Base-by-base conservation (phyloP, 2,888 invertebrate species). In the Drosophila acutilabella region DNA sequence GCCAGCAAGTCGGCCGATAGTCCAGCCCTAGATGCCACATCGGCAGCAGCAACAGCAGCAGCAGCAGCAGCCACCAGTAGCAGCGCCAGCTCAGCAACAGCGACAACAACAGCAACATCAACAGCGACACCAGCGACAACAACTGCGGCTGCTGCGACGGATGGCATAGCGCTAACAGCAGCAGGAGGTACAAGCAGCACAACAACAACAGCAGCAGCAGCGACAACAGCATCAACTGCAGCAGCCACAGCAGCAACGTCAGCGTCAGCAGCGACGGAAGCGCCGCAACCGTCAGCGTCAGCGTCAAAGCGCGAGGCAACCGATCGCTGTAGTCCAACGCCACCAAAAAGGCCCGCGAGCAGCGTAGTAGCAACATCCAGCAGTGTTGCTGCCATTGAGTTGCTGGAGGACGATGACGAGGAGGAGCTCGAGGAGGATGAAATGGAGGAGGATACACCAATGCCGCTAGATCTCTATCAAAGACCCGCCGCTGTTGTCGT, bases 381-480 rank as follows among this genome's bases (percentile, higher is more conserved):
- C 54, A 65, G 51, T 64, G 56, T 59, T 64, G 36, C 75, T 6
- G 36, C 81, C 44, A 80, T 80, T 30, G 82, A 84, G 41, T 67
- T 76, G 73, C 79, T 62, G 7, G 79, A 74, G 41, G 76, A 80
- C 8, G 81, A 76, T 5, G 84, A 82, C 10, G 88, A 88, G 14
- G 74, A 65, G 4, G 76, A 77, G 26, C 58, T 72, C 40, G 80
- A 83, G 30, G 70, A 69, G 60, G 78, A 76, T 26, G 71, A 71
- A 13, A 52, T 64, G 41, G 78, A 78, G 23, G 86, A 88, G 51
- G 78, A 84, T 41, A 89, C 91, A 67, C 90, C 91, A 65, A 82
- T 90, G 79, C 92, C 92, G 68, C 83, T 92, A 84, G 92, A 92
- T 91, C 90, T 92, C 82, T 92, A 92, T 88, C 92, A 92, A 85